These are phyloP conservation scores for Tholera decimalis DNA, from an alignment of 2,888 invertebrate species.

Conservation along the genomic window DNA sequence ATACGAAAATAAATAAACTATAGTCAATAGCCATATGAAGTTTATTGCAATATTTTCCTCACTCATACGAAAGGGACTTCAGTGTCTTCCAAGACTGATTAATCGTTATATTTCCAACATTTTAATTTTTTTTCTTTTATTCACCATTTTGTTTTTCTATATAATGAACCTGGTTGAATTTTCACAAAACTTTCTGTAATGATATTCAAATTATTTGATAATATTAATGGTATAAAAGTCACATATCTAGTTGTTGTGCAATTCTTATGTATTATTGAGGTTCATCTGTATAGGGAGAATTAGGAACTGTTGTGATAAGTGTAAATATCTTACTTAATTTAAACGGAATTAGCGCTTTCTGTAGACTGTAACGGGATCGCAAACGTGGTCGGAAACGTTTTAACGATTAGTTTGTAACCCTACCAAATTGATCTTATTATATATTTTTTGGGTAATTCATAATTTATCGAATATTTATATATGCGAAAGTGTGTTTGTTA, in stretches of 20 bases:
- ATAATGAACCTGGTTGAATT: conserved; percentile 31
- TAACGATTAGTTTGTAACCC: too few relatives aligned
- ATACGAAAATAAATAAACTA: not conserved
- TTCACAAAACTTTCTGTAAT: conserved; percentile 6
- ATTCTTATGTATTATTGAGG: conserved; percentile 24
- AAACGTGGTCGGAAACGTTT: too few relatives aligned
- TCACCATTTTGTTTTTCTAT: conserved; percentile 5
- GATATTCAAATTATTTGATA: conserved; percentile 15
- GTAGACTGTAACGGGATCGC: too few relatives aligned
- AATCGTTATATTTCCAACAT: conserved; percentile 74
- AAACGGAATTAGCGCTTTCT: too few relatives aligned
- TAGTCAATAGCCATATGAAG: conserved; percentile 25
- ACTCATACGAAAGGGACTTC: conserved; percentile 73
- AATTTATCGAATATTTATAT: too few relatives aligned
- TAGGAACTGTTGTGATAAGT: conserved; percentile 15
- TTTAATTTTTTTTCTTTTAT: conserved; percentile 27
- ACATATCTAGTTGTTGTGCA: conserved; percentile 48
- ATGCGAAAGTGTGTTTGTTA: too few relatives aligned
- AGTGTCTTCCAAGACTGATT: conserved; percentile 84
- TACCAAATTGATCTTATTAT: too few relatives aligned
- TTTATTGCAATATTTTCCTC: conserved; percentile 41
- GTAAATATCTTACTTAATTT: conserved; percentile 25
- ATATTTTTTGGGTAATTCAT: too few relatives aligned
- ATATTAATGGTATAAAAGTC: conserved; percentile 26
- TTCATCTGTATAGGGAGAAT: conserved; percentile 11